These are phyloP conservation scores for Odontomyia ornata DNA, from an alignment of 2,888 invertebrate species.

Conservation along the genomic window DNA sequence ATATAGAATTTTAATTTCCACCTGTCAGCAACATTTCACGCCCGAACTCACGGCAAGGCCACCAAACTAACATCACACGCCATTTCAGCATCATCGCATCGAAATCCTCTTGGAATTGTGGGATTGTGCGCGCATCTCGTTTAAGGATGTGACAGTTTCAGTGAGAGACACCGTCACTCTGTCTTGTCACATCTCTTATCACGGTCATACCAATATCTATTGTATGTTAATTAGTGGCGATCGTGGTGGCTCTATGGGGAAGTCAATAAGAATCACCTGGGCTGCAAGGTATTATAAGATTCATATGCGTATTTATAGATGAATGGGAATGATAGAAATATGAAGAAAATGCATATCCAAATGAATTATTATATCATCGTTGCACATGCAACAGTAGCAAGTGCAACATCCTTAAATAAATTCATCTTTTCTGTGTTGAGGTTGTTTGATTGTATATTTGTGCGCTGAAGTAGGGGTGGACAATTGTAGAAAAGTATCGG, in stretches of 20 bases:
- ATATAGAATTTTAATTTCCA: constrained; percentile 38
- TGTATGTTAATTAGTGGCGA: constrained; percentile 42
- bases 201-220: constrained; percentile 27
- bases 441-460: no score
- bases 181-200: constrained; percentile 35
- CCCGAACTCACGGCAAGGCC: constrained; percentile 28
- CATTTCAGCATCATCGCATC: constrained; percentile 11
- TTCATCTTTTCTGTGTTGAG: no score
- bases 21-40: constrained; percentile 43
- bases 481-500: no score
- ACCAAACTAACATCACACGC: constrained; percentile 11
- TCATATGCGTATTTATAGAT: no score
- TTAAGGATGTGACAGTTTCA: constrained; percentile 30
- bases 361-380: no score
- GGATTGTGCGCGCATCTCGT: constrained; percentile 17
- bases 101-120: neutral
- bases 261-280: neutral
- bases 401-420: no score
- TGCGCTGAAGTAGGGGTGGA: no score
- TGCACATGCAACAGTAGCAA: no score
- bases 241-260: neutral
- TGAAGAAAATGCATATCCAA: no score
- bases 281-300: no score
- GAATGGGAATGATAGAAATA: no score
- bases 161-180: constrained; percentile 33